phyloP scores from a whole-genome alignment of 2,113 vertebrate genomes.

The Cebidichthys violaceus region DNA sequence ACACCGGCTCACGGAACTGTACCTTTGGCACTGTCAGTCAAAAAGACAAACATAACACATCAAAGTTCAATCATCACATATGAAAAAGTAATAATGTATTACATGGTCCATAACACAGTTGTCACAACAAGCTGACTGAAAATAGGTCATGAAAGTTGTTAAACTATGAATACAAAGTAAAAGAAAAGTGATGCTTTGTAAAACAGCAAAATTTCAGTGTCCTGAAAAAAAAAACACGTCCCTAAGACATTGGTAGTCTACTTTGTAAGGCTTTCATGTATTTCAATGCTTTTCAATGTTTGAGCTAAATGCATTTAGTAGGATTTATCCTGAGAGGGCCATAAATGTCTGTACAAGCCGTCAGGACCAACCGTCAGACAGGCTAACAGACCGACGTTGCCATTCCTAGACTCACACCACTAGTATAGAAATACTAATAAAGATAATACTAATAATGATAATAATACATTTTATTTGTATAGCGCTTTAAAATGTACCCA shows the following conservation, averaged over 20 bases:
- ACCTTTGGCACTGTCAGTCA: constrained; percentile 89
- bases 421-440: not conserved
- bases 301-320: not conserved
- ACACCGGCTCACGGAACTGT: constrained; percentile 89
- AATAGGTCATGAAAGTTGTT: not conserved
- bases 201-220: not conserved
- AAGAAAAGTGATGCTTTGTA: not conserved
- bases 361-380: not conserved
- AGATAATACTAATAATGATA: not conserved
- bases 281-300: not conserved
- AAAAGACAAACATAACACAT: not conserved
- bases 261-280: not conserved
- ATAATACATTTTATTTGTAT: not conserved
- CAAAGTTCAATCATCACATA: not conserved
- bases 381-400: not conserved
- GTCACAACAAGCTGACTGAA: constrained; percentile 1
- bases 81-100: not conserved
- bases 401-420: not conserved
- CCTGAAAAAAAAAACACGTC: not conserved
- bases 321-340: not conserved
- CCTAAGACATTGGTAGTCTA: not conserved
- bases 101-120: not conserved
- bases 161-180: not conserved
- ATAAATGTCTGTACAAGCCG: not conserved
- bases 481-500: not conserved